These are phyloP conservation scores for Rhagonycha fulva DNA, from an alignment of 2,888 invertebrate genomes.

Conservation along the genomic window DNA sequence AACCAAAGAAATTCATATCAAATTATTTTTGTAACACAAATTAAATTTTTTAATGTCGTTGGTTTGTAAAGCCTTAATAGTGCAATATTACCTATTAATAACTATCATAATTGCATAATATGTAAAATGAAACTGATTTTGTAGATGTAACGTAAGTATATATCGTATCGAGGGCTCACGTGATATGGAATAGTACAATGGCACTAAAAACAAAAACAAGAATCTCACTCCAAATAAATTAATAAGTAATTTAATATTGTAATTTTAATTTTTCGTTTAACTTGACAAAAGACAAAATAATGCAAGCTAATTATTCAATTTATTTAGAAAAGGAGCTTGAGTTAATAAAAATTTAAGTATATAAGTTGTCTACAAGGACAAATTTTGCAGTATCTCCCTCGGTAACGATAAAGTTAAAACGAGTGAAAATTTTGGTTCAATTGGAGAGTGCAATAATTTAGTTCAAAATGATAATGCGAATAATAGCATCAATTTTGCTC, in stretches of 20 bases:
- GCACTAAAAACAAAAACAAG: neutral
- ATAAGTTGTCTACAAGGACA: neutral
- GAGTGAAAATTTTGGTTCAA: neutral
- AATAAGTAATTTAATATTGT: neutral
- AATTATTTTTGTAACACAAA: neutral
- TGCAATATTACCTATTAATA: neutral
- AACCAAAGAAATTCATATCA: neutral
- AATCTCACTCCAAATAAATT: neutral
- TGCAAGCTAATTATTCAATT: slow-evolving; percentile 19
- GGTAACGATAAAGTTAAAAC: neutral
- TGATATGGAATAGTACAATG: neutral
- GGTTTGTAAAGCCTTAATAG: neutral
- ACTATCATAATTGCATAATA: neutral
- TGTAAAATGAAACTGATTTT: neutral
- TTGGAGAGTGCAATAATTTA: neutral
- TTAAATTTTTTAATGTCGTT: neutral
- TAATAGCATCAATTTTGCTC: slow-evolving; percentile 16
- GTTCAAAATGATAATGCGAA: slow-evolving; percentile 13
- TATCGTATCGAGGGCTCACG: neutral
- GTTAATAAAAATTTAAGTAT: neutral
- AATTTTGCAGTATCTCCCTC: neutral
- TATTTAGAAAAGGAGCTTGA: slow-evolving; percentile 8
- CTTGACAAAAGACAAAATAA: neutral
- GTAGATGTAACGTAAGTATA: neutral
- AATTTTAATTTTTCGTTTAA: neutral